phyloP scores from a whole-genome alignment of 1,140 invertebrate genomes.

The Hypsibius dujardini region DNA sequence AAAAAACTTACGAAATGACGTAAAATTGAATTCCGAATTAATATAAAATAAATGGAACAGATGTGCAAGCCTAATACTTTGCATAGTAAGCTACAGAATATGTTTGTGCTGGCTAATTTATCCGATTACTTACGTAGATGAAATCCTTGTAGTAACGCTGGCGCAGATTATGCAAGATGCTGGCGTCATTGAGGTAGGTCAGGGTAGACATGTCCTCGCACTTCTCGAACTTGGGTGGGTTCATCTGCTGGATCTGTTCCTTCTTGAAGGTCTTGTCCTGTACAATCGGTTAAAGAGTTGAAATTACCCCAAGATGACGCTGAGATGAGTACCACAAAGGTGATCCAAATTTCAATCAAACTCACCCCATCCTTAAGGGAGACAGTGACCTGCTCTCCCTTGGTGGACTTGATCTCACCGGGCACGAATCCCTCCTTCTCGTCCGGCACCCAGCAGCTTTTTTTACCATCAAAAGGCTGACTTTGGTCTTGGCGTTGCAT shows the following conservation, averaged over 20 bases:
- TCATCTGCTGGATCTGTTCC: constrained; percentile 75
- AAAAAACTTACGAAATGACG: neutral
- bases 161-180: constrained; percentile 85
- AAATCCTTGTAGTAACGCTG: constrained; percentile 82
- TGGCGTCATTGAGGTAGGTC: constrained; percentile 91
- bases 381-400: constrained; percentile 90
- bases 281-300: constrained; percentile 1
- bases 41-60: too few species aligned
- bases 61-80: too few species aligned
- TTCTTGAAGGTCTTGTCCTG: constrained; percentile 71
- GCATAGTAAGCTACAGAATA: too few species aligned
- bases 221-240: constrained; percentile 97
- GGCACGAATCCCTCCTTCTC: constrained; percentile 89
- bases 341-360: constrained; percentile 19
- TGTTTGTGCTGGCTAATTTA: constrained; percentile 19
- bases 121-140: constrained; percentile 76
- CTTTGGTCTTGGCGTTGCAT: constrained; percentile 88
- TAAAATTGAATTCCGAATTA: too few species aligned
- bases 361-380: constrained; percentile 64
- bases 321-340: constrained; percentile 20
- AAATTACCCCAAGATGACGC: neutral
- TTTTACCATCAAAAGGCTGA: constrained; percentile 97
- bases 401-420: constrained; percentile 92
- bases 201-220: constrained; percentile 96
- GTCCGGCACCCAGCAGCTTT: constrained; percentile 94